phyloP scores from a whole-genome alignment of 2,888 invertebrate species.

The Sarcophaga caerulescens region DNA sequence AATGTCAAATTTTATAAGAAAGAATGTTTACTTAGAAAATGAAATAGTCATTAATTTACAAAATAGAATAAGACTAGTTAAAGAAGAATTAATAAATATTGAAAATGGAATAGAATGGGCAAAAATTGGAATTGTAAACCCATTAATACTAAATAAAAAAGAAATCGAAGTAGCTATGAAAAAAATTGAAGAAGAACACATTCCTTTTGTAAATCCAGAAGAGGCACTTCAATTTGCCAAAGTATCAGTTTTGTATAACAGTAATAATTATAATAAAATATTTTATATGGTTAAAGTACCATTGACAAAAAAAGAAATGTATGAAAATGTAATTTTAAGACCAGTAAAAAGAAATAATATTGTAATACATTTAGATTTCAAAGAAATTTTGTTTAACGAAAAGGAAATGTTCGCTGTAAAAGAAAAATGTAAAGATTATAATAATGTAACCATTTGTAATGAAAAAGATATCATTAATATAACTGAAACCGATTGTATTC shows the following conservation, averaged over 20 bases:
- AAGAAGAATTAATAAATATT: slow-evolving; percentile 4
- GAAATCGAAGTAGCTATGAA: slow-evolving; percentile 14
- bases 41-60: slow-evolving; percentile 46
- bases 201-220: not conserved
- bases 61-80: slow-evolving; percentile 44
- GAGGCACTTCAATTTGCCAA: slow-evolving; percentile 23
- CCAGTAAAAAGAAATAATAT: slow-evolving; percentile 20
- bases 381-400: no score
- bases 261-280: not conserved
- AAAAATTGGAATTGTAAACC: slow-evolving; percentile 14
- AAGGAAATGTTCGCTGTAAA: no score
- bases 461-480: no score
- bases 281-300: slow-evolving; percentile 11
- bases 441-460: no score
- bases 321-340: slow-evolving; percentile 20
- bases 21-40: slow-evolving; percentile 43
- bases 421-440: no score
- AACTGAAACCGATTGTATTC: no score
- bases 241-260: slow-evolving; percentile 6
- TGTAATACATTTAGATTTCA: no score
- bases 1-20: slow-evolving; percentile 19
- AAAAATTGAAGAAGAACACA: slow-evolving; percentile 24
- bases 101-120: not conserved
- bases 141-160: slow-evolving; percentile 7
- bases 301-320: slow-evolving; percentile 7